Conservation (phyloP, 2,113 vertebrate genomes). For the Sinocyclocheilus anophthalmus region DNA sequence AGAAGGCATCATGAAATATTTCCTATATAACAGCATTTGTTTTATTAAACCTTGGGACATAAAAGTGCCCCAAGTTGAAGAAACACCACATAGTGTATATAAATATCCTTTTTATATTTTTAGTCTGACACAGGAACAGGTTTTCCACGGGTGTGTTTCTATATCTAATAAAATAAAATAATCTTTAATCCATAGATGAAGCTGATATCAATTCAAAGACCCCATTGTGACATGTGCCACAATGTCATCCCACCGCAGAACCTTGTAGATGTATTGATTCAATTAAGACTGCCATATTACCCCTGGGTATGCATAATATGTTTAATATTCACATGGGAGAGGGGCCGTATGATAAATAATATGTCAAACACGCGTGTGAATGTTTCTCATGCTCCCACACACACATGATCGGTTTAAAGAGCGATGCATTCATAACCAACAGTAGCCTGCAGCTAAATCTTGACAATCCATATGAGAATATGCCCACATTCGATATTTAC, state of each 20-base stretch:
- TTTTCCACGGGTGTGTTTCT: neutral
- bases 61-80: neutral
- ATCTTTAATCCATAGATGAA: neutral
- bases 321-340: conserved; percentile 34
- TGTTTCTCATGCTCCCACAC: neutral
- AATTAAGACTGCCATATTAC: conserved; percentile 12
- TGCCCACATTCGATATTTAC: conserved; percentile 57
- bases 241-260: neutral
- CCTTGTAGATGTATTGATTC: conserved; percentile 36
- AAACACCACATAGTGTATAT: neutral
- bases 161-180: neutral
- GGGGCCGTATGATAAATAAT: conserved; percentile 17
- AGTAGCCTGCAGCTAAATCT: conserved; percentile 52
- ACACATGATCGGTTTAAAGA: conserved; percentile 55
- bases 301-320: neutral
- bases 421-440: conserved; percentile 57
- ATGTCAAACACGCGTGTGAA: neutral
- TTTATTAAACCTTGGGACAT: neutral
- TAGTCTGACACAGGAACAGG: too few relatives aligned
- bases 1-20: neutral
- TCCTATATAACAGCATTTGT: neutral
- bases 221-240: neutral
- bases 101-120: neutral
- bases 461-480: conserved; percentile 59
- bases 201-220: conserved; percentile 4